Evolutionary conservation across 2,113 vertebrate species (phyloP).

Genomic region (Mesocricetus auratus): DNA sequence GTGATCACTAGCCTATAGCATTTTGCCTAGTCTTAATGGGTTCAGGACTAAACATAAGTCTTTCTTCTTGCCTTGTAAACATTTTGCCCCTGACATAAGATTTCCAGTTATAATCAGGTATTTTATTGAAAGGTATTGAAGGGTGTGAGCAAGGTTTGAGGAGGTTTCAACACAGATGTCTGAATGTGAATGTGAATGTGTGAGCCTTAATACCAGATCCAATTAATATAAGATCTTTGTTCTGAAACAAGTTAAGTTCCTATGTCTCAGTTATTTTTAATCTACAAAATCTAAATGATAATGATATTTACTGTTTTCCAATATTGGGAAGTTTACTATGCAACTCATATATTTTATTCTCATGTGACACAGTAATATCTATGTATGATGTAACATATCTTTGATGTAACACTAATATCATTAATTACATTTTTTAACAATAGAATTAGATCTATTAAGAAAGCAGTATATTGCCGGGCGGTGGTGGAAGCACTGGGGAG

Average conservation of each 20-base stretch:
- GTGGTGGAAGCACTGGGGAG: no score
- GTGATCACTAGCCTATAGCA: neutral
- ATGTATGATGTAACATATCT: neutral
- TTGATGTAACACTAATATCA: neutral
- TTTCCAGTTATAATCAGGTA: no score
- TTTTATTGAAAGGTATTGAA: neutral
- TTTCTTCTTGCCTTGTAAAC: neutral
- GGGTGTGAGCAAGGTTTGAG: neutral
- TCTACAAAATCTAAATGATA: neutral
- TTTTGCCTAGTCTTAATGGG: neutral
- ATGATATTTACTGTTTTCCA: neutral
- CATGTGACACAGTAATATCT: neutral
- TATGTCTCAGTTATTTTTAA: neutral
- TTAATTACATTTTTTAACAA: neutral
- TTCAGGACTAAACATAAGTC: neutral
- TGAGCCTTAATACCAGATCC: neutral
- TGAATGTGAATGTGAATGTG: neutral
- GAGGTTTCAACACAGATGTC: neutral
- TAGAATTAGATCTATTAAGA: neutral
- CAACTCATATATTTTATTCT: neutral
- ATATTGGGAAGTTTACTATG: neutral
- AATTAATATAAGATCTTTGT: neutral
- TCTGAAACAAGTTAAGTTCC: neutral
- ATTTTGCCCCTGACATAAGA: no score
- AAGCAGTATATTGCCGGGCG: no score